Evolutionary conservation across 2,113 vertebrate species (phyloP), one percentile per base, ranked within the genome.

Genomic region (Trochalopteron elliotii): DNA sequence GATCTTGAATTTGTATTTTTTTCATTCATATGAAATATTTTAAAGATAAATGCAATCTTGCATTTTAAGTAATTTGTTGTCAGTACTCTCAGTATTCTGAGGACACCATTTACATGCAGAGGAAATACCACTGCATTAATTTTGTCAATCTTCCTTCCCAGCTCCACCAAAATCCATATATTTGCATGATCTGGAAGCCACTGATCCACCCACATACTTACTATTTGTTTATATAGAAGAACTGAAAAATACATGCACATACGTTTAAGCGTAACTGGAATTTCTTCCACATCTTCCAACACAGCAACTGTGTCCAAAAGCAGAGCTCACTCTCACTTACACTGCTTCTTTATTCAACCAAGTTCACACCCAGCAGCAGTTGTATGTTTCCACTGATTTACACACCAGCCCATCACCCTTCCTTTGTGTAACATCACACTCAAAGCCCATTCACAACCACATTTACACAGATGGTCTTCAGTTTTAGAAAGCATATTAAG

Each of bases 161-260:
- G 93, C 75, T 89, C 93, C 92, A 90, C 52, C 76, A 94, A 97
- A 83, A 81, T 81, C 83, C 88, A 84, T 80, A 42, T 33, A 94
- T 97, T 93, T 94, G 89, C 92, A 90, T 95, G 80, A 88, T 83
- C 40, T 83, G 40, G 56, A 89, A 93, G 82, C 42, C 55, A 87
- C 75, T 78, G 70, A 94, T 95, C 86, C 93, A 79, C 91, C 91
- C 61, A 95, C 91, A 52, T 76, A 45, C 59, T 63, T 31, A 67
- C 55, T 90, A 94, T 79, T 85, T 96, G 83, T 90, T 96, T 94
- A 90, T 40, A 92, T 0, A 83, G 67, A 93, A 96, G 84, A 94
- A 90, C 23, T 83, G 61, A 49, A 88, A 93, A 90, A 91, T 52
- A 75, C 31, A 82, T 70, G 72, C 47, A 64, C 55, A 87, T 72